Evolutionary conservation across 2,113 vertebrate genomes (phyloP).

Genomic region (Physeter macrocephalus): DNA sequence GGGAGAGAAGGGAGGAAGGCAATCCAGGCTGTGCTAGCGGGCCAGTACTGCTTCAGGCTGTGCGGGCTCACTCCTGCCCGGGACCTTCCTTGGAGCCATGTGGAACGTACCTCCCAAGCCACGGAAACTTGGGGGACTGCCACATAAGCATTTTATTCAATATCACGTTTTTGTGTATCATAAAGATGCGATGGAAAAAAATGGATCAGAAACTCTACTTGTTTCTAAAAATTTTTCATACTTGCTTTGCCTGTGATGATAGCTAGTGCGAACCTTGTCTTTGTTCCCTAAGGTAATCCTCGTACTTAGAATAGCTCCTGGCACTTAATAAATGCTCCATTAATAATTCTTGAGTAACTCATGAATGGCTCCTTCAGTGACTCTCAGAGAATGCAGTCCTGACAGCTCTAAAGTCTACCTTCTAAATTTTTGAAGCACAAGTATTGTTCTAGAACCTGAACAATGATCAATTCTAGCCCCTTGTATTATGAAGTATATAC

Average conservation of each 20-base stretch:
- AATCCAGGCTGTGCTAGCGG: not conserved
- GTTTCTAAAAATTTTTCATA: not conserved
- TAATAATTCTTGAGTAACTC: not conserved
- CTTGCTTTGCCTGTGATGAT: not conserved
- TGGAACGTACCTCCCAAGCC: not conserved
- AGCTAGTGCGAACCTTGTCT: not conserved
- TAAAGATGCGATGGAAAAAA: not conserved
- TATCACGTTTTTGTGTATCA: not conserved
- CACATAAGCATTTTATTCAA: not conserved
- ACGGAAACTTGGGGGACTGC: not conserved
- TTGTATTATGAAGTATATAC: not conserved
- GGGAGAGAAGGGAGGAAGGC: not conserved
- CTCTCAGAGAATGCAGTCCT: not conserved
- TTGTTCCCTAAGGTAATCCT: not conserved
- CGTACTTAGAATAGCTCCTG: not conserved
- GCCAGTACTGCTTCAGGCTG: too few species aligned
- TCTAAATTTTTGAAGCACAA: not conserved
- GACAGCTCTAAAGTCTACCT: not conserved
- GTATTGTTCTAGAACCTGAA: not conserved
- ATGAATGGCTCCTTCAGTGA: not conserved
- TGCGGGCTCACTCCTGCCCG: not conserved
- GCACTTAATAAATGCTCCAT: not conserved
- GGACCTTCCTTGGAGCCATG: not conserved
- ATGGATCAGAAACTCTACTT: not conserved
- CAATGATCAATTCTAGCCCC: not conserved